These are phyloP conservation scores for Ptiloglossa arizonensis DNA, from an alignment of 1,140 invertebrate genomes.

Conservation along the genomic window DNA sequence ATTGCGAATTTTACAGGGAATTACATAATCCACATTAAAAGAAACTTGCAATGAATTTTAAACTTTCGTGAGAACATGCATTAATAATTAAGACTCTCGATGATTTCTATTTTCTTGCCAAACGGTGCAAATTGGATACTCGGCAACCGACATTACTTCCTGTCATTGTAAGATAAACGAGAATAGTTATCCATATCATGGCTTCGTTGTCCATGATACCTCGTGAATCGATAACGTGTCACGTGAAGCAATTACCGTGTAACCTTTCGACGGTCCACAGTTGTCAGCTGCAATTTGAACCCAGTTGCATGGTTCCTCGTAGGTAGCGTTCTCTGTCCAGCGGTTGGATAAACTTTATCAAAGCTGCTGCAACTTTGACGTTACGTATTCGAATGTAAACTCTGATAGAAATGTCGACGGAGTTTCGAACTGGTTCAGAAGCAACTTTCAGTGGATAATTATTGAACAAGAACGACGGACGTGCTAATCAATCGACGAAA, in stretches of 20 bases:
- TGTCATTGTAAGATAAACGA: neutral
- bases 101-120: no score
- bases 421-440: neutral
- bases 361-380: constrained; percentile 32
- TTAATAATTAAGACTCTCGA: no score
- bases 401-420: constrained; percentile 27
- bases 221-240: constrained; percentile 27
- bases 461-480: neutral
- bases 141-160: neutral
- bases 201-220: neutral
- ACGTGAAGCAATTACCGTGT: constrained; percentile 42
- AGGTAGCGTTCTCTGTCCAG: constrained; percentile 34
- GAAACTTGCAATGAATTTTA: no score
- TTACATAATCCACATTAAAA: no score
- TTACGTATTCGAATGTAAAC: constrained; percentile 28
- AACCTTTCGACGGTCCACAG: constrained; percentile 29
- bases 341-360: constrained; percentile 49
- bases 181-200: neutral
- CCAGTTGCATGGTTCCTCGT: neutral
- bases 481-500: neutral
- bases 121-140: no score
- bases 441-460: neutral
- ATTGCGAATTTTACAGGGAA: no score
- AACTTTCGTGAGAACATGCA: no score
- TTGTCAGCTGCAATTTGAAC: constrained; percentile 46